Base-by-base conservation (phyloP, 2,888 invertebrate genomes). In the Antitype chi region DNA sequence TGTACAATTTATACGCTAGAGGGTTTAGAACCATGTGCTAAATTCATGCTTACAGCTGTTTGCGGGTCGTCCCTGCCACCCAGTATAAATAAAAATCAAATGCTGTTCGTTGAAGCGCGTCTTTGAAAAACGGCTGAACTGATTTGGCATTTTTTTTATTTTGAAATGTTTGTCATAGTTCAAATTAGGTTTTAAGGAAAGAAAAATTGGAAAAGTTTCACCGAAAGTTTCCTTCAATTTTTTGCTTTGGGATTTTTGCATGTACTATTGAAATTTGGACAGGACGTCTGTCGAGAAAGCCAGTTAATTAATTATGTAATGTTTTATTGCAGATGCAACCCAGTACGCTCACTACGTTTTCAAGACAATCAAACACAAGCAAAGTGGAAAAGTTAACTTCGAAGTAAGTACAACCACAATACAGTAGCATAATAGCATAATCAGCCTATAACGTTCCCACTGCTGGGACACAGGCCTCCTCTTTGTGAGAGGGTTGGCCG, bases 331-430 rank as follows among this genome's bases (percentile, higher is more conserved):
- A 99, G 99, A 99, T 95, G 98, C 99, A 57, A 98, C 98, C 72
- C 98, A 98, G 91, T 99, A 99, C 94, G 99, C 99, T 25, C 99
- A 99, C 93, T 98, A 98, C 93, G 99, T 99, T 74, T 99, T 99
- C 97, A 98, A 98, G 95, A 98, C 99, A 2, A 98, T 99, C 94
- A 98, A 98, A 91, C 98, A 98, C 91, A 98, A 98, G 90, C 97
- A 98, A 88, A 97, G 97, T 53, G 98, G 98, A 68, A 98, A 98
- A 91, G 98, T 99, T 88, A 99, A 98, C 93, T 99, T 99, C 91
- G 99, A 99, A 98, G 99, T 99, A 92, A 97, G 97, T 57, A 76
- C n/a, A 66, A 25, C 13, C 6, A 60, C 11, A 60, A 20, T 13
- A 53, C 11, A 11, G 43, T 47, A 47, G 43, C 43, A 47, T 11